A percentile compares a stretch with the other conserved stretches of the same genome.
These are phyloP conservation scores for Pelecanus crispus DNA, from an alignment of 2,113 vertebrate genomes.

Conservation along the genomic window DNA sequence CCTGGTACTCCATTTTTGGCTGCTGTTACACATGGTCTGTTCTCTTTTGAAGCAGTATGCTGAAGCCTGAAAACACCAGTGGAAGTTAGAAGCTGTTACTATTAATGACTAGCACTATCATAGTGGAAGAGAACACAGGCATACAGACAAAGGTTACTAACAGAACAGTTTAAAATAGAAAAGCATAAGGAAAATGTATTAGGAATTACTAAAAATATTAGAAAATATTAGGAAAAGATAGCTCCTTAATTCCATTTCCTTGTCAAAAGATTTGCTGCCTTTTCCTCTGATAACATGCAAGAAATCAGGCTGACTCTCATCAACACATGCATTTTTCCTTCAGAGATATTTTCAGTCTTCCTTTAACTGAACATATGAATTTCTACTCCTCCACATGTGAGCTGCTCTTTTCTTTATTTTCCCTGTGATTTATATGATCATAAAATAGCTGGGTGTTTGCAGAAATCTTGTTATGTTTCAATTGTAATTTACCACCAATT, in stretches of 20 bases:
- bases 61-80: neutral
- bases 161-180: neutral
- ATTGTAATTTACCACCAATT: neutral
- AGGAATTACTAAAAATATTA: neutral
- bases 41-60: neutral
- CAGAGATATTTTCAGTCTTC: neutral
- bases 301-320: neutral
- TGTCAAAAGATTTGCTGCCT: neutral
- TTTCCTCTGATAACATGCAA: neutral
- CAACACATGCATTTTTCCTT: neutral
- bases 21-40: neutral
- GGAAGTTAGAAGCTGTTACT: neutral
- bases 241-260: neutral
- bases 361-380: neutral
- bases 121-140: neutral
- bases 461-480: neutral
- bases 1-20: neutral
- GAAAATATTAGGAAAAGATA: neutral
- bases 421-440: neutral
- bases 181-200: neutral
- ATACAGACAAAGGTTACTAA: neutral
- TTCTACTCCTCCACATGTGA: neutral
- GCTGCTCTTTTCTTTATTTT: constrained; percentile 22
- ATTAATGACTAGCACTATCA: neutral
- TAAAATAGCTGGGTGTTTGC: neutral